These are phyloP conservation scores for Eudasyphora cyanicolor DNA, from an alignment of 2,888 invertebrate genomes.

Conservation along the genomic window DNA sequence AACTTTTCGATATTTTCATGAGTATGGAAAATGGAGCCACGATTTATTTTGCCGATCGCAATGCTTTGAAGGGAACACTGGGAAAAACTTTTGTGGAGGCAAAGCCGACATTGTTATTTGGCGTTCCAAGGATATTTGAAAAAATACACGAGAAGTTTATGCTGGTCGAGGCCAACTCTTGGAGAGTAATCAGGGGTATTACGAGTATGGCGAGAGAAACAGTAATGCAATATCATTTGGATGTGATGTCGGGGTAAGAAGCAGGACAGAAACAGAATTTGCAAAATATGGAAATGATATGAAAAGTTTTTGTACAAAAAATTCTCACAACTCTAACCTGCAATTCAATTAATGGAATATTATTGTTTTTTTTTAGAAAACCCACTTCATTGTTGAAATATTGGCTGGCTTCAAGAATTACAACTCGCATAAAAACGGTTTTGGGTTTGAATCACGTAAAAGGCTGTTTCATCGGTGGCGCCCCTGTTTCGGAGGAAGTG, in stretches of 20 bases:
- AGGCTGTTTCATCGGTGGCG: conserved; percentile 88
- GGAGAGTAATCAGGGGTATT: conserved; percentile 85
- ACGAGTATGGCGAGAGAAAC: conserved; percentile 85
- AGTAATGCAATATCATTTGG: conserved; percentile 83
- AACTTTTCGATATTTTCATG: conserved; percentile 87
- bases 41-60: too few species aligned
- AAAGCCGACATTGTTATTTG: conserved; percentile 90
- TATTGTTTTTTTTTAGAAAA: conserved; percentile 78
- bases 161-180: conserved; percentile 85
- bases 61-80: conserved; percentile 91
- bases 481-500: conserved; percentile 89
- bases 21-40: conserved; percentile 77
- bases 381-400: conserved; percentile 65
- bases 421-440: conserved; percentile 87
- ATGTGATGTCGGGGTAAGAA: conserved; percentile 79
- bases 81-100: conserved; percentile 87
- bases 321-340: too few species aligned
- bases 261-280: too few species aligned
- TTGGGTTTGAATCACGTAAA: conserved; percentile 89
- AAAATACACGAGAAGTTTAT: conserved; percentile 93
- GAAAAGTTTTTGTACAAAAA: too few species aligned
- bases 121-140: conserved; percentile 95
- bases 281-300: too few species aligned
- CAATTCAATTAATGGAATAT: too few species aligned
- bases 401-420: conserved; percentile 82